Evolutionary conservation across 35 echinoderm and acorn worm genomes (phyloP).

Genomic region (Acanthaster planci): DNA sequence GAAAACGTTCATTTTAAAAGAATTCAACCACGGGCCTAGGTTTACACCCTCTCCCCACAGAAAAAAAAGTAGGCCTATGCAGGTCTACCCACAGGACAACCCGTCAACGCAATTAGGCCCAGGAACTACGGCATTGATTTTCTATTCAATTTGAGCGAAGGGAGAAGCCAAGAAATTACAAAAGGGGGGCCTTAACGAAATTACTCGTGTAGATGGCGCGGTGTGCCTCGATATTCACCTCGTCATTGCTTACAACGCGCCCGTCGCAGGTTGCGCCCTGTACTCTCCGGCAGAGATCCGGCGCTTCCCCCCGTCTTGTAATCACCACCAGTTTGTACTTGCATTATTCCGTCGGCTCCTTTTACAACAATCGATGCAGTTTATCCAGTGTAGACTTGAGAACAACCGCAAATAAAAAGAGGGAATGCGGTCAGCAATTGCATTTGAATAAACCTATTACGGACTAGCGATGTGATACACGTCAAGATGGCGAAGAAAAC

Average conservation of each 20-base stretch:
- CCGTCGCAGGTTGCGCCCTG: not conserved
- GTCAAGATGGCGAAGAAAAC: no score
- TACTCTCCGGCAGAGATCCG: not conserved
- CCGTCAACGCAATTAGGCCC: constrained; percentile 4
- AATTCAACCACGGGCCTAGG: no score
- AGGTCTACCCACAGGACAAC: not conserved
- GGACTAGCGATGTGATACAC: no score
- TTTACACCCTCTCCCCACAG: no score
- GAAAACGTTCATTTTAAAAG: no score
- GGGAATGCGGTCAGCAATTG: not conserved
- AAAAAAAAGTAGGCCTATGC: no score
- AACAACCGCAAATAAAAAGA: not conserved
- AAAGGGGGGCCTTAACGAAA: not conserved
- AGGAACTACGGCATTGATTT: constrained; percentile 14
- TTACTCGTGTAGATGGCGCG: not conserved
- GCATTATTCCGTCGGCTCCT: not conserved
- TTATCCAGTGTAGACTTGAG: not conserved
- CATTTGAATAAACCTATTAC: constrained; percentile 18
- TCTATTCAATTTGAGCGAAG: constrained; percentile 19
- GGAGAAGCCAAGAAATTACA: not conserved
- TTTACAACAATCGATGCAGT: not conserved
- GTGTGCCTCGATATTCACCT: not conserved
- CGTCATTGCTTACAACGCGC: not conserved
- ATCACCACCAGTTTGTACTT: not conserved
- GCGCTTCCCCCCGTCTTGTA: not conserved